phyloP scores from a whole-genome alignment of 2,113 vertebrate species.

The Patagioenas fasciata region DNA sequence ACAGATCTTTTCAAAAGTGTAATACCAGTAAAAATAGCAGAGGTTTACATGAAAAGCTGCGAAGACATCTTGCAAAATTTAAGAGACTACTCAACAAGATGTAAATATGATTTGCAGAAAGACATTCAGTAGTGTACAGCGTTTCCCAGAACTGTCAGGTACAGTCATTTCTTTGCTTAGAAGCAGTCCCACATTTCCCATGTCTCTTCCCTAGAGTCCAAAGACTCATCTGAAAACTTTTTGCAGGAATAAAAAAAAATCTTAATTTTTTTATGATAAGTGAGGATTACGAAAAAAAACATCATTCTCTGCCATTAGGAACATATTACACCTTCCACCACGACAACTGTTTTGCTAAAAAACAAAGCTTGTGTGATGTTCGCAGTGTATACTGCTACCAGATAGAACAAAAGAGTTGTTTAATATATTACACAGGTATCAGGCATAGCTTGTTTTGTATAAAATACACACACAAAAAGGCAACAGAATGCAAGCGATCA shows the following conservation, averaged over 20 bases:
- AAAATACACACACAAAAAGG: not conserved
- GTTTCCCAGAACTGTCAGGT: conserved; percentile 5
- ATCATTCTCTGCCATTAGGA: not conserved
- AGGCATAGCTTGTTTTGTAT: not conserved
- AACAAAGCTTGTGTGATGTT: not conserved
- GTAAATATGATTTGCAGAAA: not conserved
- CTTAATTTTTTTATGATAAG: not conserved
- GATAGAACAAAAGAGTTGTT: not conserved
- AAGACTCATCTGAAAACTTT: not conserved
- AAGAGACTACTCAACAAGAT: not conserved
- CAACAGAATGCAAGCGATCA: not conserved
- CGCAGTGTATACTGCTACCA: not conserved
- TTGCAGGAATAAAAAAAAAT: not conserved
- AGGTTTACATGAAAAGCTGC: not conserved
- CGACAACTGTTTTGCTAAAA: not conserved
- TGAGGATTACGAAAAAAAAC: not conserved
- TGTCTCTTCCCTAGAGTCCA: not conserved
- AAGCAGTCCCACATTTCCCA: not conserved
- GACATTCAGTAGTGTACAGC: not conserved
- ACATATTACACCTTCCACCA: not conserved
- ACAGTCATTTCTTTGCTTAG: not conserved
- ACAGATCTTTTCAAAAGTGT: not conserved
- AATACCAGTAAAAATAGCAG: not conserved
- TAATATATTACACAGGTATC: not conserved
- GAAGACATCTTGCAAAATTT: not conserved